Evolutionary conservation across 23 tunicate genomes (phyloP).

Genomic region (Trididemnum miniatum): DNA sequence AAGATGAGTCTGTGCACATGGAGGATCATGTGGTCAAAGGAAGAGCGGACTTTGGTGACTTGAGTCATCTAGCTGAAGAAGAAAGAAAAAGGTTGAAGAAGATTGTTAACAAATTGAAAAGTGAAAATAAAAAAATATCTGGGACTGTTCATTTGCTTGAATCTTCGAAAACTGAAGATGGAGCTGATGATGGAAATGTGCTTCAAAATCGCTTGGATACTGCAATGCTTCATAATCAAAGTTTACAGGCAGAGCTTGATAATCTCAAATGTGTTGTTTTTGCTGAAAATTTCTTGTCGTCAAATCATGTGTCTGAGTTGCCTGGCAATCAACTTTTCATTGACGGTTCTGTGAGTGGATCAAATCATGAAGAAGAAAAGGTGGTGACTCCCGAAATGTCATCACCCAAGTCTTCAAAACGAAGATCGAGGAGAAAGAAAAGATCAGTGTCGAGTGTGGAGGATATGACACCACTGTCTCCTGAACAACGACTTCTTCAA

Average conservation of each 20-base stretch:
- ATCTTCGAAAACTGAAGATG: conserved; percentile 21
- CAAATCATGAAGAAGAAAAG: no score
- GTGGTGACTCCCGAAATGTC: no score
- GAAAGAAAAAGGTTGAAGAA: conserved; percentile 58
- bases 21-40: neutral
- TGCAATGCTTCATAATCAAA: conserved; percentile 48
- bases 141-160: conserved; percentile 62
- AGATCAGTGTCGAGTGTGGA: no score
- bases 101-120: conserved; percentile 66
- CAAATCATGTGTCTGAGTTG: no score
- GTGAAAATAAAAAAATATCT: conserved; percentile 55
- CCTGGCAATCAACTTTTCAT: no score
- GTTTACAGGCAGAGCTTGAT: conserved; percentile 57
- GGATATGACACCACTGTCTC: no score
- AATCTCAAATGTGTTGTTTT: conserved; percentile 69
- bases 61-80: conserved; percentile 64
- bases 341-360: no score
- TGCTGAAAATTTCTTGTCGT: conserved; percentile 42
- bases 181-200: conserved; percentile 27
- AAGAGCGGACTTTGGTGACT: conserved; percentile 28
- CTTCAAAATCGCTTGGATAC: conserved; percentile 53
- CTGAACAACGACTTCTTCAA: no score
- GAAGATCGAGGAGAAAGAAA: no score
- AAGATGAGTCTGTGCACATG: neutral
- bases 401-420: no score